phyloP scores from a whole-genome alignment of 2,113 vertebrate species.

The Tamias sibiricus region DNA sequence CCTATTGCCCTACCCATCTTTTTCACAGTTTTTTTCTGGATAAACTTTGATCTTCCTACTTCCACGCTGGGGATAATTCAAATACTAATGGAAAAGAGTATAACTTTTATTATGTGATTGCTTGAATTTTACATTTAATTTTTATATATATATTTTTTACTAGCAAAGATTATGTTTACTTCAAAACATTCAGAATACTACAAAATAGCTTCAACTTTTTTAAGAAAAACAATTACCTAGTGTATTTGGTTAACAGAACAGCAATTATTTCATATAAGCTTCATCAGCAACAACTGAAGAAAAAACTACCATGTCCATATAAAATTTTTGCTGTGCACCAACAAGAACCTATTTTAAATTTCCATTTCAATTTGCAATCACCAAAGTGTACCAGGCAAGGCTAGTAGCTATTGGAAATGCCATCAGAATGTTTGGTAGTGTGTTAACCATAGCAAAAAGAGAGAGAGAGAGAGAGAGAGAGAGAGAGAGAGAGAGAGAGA shows the following conservation, averaged over 20 bases:
- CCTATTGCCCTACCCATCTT: neutral
- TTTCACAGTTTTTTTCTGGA: neutral
- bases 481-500: neutral
- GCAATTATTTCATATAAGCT: no score
- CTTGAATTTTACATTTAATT: neutral
- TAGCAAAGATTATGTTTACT: no score
- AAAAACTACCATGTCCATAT: constrained; percentile 72
- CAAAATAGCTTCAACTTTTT: no score
- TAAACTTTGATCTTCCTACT: neutral
- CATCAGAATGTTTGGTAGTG: neutral
- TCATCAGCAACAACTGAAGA: no score
- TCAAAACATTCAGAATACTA: no score
- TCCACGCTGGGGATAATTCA: neutral
- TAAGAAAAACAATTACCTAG: no score
- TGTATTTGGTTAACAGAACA: no score
- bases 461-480: neutral
- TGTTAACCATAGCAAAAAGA: neutral
- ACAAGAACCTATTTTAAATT: constrained; percentile 91
- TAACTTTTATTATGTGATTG: neutral
- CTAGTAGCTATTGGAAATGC: constrained; percentile 88
- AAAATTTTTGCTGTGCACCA: constrained; percentile 93
- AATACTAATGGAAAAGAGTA: neutral
- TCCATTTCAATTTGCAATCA: constrained; percentile 90
- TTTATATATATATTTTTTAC: no score
- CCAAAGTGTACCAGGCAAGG: constrained; percentile 93